Evolutionary conservation across 2,113 vertebrate genomes (phyloP).

Genomic region (Prolemur simus): DNA sequence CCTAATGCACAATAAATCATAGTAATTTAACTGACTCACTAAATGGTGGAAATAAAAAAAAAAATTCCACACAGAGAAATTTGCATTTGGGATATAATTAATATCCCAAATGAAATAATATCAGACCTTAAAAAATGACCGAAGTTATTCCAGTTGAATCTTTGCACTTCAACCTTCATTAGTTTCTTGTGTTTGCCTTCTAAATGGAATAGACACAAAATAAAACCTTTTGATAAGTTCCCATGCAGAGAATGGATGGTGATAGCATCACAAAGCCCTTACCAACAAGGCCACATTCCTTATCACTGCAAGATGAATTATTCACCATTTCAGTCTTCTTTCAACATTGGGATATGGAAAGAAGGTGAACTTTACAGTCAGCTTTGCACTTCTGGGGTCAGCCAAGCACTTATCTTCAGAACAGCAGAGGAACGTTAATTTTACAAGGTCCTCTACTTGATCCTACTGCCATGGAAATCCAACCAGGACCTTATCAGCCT

Average conservation of each 20-base stretch:
- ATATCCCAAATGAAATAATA: neutral
- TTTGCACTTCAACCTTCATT: neutral
- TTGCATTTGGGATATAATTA: neutral
- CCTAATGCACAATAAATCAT: neutral
- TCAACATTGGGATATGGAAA: slow-evolving; percentile 28
- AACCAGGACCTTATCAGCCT: slow-evolving; percentile 51
- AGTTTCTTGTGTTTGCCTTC: slow-evolving; percentile 11
- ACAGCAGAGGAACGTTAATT: slow-evolving; percentile 57
- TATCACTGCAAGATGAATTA: slow-evolving; percentile 52
- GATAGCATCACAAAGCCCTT: slow-evolving; percentile 38
- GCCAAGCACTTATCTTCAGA: slow-evolving; percentile 70
- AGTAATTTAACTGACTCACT: neutral
- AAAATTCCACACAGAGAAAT: neutral
- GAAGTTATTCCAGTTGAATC: neutral
- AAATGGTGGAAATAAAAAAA: neutral
- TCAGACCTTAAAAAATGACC: neutral
- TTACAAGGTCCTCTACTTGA: slow-evolving; percentile 45
- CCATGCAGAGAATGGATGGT: neutral
- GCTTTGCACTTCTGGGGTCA: slow-evolving; percentile 46
- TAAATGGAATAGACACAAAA: neutral
- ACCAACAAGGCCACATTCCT: slow-evolving; percentile 19
- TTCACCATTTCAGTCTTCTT: slow-evolving; percentile 49
- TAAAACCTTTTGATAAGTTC: neutral
- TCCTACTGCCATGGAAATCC: neutral
- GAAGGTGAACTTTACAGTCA: slow-evolving; percentile 38